These are phyloP conservation scores for Auanema sp. DNA, from an alignment of 2,888 invertebrate species.

Conservation along the genomic window DNA sequence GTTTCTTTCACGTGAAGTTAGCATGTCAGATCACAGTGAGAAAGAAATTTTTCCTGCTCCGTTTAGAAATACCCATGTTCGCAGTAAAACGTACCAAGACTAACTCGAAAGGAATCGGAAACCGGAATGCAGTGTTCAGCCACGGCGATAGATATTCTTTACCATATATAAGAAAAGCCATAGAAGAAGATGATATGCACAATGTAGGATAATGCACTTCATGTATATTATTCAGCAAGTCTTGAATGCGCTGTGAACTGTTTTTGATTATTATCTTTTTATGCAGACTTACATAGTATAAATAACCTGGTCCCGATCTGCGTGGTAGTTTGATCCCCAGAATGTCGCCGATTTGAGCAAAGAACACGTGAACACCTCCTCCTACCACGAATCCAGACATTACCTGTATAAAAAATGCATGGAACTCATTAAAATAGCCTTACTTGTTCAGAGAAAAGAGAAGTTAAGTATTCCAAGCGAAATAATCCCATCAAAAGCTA, in stretches of 20 bases:
- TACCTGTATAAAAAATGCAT: slow-evolving; percentile 19
- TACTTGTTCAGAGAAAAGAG: slow-evolving; percentile 61
- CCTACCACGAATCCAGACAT: slow-evolving; percentile 63
- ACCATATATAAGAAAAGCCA: slow-evolving; percentile 50
- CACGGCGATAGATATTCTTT: slow-evolving; percentile 58
- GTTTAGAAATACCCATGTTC: too few species aligned
- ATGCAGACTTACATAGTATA: slow-evolving; percentile 50
- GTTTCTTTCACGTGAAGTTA: too few species aligned
- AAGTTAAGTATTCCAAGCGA: slow-evolving; percentile 56
- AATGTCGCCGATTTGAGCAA: slow-evolving; percentile 59
- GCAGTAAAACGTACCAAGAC: slow-evolving; percentile 51
- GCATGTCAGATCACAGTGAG: too few species aligned
- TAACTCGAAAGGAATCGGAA: slow-evolving; percentile 61
- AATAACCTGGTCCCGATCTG: slow-evolving; percentile 55
- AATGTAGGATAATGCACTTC: slow-evolving; percentile 47
- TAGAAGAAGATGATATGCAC: slow-evolving; percentile 51
- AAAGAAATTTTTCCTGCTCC: too few species aligned
- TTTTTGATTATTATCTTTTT: neutral
- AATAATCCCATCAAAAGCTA: slow-evolving; percentile 59
- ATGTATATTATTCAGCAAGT: slow-evolving; percentile 42
- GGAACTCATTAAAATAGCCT: neutral
- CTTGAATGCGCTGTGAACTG: slow-evolving; percentile 51
- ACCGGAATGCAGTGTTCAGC: slow-evolving; percentile 57
- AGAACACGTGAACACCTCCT: slow-evolving; percentile 62
- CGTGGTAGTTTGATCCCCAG: slow-evolving; percentile 55